Conservation (phyloP, 2,113 vertebrate genomes). For the Manacus vitellinus region DNA sequence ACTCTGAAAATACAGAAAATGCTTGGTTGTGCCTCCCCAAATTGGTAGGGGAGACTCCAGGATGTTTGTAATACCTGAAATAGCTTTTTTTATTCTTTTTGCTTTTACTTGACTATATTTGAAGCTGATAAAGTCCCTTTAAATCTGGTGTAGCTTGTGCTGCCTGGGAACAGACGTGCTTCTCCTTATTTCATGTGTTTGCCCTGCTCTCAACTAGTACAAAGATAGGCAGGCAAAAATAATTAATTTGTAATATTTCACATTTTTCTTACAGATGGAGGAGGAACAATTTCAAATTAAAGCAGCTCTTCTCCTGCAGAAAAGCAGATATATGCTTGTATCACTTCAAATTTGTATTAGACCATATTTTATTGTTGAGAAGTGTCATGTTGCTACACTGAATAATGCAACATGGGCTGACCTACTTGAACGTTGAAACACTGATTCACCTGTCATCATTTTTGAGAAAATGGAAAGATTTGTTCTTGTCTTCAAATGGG, state of each 20-base stretch:
- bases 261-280: background rate
- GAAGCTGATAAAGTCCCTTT: background rate
- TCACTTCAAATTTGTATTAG: background rate
- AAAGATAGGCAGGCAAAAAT: background rate
- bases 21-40: background rate
- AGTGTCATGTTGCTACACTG: background rate
- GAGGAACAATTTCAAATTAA: background rate
- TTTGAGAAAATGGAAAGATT: conserved; percentile 34
- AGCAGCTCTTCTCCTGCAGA: background rate
- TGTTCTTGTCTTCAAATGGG: background rate
- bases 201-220: background rate
- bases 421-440: background rate
- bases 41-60: background rate
- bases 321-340: background rate
- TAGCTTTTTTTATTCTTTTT: background rate
- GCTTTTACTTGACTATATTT: background rate
- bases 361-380: conserved; percentile 13
- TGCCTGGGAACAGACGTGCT: background rate
- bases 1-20: background rate
- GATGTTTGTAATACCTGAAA: background rate
- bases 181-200: background rate
- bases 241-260: background rate
- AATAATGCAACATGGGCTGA: conserved; percentile 18
- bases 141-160: background rate
- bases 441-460: conserved; percentile 18